Conservation (phyloP, 2,113 vertebrate species). For the Taxidea taxus region DNA sequence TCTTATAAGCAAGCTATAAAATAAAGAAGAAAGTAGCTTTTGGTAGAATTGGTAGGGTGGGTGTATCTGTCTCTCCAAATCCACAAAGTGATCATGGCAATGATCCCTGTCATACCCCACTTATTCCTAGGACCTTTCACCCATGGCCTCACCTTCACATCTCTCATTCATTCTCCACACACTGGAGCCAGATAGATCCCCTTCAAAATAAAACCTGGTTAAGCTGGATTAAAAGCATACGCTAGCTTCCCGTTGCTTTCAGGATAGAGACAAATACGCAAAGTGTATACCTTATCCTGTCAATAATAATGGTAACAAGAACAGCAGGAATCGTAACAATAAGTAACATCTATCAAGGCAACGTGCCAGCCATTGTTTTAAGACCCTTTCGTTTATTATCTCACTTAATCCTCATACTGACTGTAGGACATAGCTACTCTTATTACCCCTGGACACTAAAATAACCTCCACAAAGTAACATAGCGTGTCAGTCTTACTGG, state of each 20-base stretch:
- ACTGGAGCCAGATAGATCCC: background rate
- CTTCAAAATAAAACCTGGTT: background rate
- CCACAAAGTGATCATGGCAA: background rate
- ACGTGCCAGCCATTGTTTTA: background rate
- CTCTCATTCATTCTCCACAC: background rate
- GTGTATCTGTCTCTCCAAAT: background rate
- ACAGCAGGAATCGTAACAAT: background rate
- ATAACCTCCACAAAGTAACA: background rate
- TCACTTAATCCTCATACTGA: background rate
- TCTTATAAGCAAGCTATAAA: background rate
- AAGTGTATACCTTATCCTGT: background rate
- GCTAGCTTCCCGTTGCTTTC: background rate
- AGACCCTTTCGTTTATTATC: background rate
- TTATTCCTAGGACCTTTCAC: background rate
- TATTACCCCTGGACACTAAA: background rate
- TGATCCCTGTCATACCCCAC: accelerated
- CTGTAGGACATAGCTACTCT: background rate
- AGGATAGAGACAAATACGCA: background rate
- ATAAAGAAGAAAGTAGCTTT: background rate
- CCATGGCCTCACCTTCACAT: background rate
- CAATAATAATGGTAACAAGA: background rate
- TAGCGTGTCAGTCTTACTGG: background rate
- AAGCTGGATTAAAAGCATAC: background rate
- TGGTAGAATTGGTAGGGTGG: background rate
- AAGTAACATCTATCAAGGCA: background rate